These are phyloP conservation scores for Myotis pilosus DNA, from an alignment of 2,797 vertebrate species.

Conservation along the genomic window DNA sequence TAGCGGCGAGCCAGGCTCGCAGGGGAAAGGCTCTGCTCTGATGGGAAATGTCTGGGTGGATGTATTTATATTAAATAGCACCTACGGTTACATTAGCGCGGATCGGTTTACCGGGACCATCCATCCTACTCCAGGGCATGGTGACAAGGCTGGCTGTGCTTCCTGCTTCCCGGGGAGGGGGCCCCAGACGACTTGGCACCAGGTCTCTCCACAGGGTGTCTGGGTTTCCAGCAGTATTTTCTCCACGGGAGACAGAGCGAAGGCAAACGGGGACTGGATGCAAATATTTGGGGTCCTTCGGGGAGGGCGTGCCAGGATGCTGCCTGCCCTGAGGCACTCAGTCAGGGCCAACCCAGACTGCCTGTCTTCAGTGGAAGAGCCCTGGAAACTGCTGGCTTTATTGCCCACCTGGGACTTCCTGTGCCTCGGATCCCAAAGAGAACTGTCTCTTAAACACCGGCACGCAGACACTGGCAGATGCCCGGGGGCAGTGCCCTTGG, in stretches of 20 bases:
- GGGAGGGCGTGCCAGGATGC: not conserved
- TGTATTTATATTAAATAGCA: slow-evolving; percentile 73
- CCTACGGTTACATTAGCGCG: slow-evolving; percentile 67
- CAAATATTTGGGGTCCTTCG: not conserved
- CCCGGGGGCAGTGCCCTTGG: not conserved
- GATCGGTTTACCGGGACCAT: slow-evolving; percentile 70
- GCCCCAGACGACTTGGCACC: slow-evolving; percentile 77
- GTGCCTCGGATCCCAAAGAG: not conserved
- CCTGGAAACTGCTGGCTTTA: not conserved
- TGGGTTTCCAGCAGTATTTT: slow-evolving; percentile 66
- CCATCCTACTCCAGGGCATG: slow-evolving; percentile 73
- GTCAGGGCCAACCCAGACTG: not conserved
- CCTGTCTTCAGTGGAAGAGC: not conserved
- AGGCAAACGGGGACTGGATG: not conserved
- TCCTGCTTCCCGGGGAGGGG: slow-evolving; percentile 61
- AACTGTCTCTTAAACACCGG: not conserved
- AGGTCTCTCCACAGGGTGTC: slow-evolving; percentile 64
- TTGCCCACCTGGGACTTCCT: not conserved
- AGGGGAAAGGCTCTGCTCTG: not conserved
- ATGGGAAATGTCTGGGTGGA: slow-evolving; percentile 62
- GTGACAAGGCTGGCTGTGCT: slow-evolving; percentile 70
- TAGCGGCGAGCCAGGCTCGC: not conserved
- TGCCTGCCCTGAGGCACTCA: not conserved
- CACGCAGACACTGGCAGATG: rapidly evolving
- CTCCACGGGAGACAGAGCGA: not conserved